These are phyloP conservation scores for Myrmophylax atrothorax DNA, from an alignment of 2,113 vertebrate genomes.

Conservation along the genomic window DNA sequence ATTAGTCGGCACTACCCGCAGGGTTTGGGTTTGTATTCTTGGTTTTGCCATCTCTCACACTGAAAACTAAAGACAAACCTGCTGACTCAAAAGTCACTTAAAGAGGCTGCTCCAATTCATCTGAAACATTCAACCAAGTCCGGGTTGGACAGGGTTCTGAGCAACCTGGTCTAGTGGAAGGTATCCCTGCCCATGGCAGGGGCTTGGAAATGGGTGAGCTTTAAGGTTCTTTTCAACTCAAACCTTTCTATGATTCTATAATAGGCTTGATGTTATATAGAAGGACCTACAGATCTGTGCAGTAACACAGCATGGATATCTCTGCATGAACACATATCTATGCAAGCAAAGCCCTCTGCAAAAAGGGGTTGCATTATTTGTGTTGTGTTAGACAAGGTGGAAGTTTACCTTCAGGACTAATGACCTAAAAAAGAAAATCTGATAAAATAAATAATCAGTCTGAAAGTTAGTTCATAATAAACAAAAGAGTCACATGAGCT, in stretches of 20 bases:
- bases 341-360: neutral
- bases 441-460: neutral
- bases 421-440: neutral
- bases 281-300: neutral
- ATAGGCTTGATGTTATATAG: neutral
- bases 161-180: neutral
- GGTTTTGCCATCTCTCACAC: neutral
- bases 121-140: neutral
- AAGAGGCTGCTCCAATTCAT: neutral
- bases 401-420: neutral
- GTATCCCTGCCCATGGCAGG: too few species aligned
- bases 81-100: neutral
- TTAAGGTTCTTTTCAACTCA: neutral
- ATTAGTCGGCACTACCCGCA: neutral
- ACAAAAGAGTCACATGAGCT: neutral
- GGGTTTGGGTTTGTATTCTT: neutral
- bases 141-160: neutral
- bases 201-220: neutral
- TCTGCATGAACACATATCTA: neutral
- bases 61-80: neutral
- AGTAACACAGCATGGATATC: rapidly evolving
- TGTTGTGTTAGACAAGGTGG: neutral
- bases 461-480: neutral
- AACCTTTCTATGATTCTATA: neutral
- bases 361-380: neutral